A percentile compares a stretch with the other conserved stretches of the same genome.
Conservation (phyloP, 1,140 invertebrate species). For the Eumeta japonica region DNA sequence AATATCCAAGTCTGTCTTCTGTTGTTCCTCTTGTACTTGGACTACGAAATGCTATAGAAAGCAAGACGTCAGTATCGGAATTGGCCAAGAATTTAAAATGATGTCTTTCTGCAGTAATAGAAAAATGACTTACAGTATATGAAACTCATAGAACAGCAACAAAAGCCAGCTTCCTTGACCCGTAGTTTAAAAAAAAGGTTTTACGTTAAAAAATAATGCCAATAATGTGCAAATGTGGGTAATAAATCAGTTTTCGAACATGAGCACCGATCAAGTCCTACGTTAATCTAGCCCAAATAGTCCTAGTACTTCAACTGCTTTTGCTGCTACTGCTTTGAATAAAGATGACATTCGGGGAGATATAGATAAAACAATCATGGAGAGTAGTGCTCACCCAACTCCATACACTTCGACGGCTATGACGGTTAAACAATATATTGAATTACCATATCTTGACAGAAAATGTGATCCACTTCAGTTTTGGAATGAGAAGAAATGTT, state of each 20-base stretch:
- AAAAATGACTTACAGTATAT: constrained; percentile 10
- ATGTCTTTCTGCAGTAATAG: constrained; percentile 8
- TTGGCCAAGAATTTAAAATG: constrained; percentile 9
- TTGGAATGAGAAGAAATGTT: constrained; percentile 8
- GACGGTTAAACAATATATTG: constrained; percentile 14
- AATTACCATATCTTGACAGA: constrained; percentile 14
- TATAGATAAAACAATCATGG: constrained; percentile 10
- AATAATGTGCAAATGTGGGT: constrained; percentile 8
- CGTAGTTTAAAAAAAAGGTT: constrained; percentile 13
- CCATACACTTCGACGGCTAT: constrained; percentile 9
- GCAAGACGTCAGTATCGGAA: constrained; percentile 8
- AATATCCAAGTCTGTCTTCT: constrained; percentile 4
- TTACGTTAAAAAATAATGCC: constrained; percentile 9
- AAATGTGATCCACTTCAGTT: constrained; percentile 14
- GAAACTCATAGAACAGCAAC: constrained; percentile 10
- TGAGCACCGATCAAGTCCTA: constrained; percentile 6
- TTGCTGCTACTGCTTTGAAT: constrained; percentile 4
- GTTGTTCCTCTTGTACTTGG: constrained; percentile 9
- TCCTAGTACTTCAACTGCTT: constrained; percentile 11
- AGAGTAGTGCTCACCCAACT: constrained; percentile 7
- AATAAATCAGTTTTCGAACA: constrained; percentile 8
- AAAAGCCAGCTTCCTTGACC: constrained; percentile 13
- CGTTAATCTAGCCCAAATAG: constrained; percentile 7
- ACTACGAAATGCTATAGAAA: constrained; percentile 9
- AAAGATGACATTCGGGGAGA: constrained; percentile 10